These are phyloP conservation scores for Thera britannica DNA, from an alignment of 2,888 invertebrate genomes.

Conservation along the genomic window DNA sequence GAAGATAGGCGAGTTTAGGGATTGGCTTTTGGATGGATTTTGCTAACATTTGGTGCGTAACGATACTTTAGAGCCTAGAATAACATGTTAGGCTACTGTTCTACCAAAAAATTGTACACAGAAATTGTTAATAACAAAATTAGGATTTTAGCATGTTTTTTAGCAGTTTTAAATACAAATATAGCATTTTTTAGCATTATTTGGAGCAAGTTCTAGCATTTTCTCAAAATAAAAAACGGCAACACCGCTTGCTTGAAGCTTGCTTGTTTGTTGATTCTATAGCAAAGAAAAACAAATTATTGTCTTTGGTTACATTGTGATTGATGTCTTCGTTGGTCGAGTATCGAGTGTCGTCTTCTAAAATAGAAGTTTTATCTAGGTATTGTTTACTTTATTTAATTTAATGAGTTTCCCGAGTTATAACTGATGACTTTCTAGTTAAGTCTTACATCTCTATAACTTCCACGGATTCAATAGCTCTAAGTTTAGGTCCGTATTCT, in stretches of 20 bases:
- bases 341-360: conserved; percentile 81
- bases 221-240: no score
- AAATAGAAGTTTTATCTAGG: conserved; percentile 81
- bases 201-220: no score
- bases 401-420: conserved; percentile 24
- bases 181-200: no score
- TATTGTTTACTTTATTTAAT: conserved; percentile 49
- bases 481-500: conserved; percentile 42
- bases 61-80: no score
- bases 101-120: no score
- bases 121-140: no score
- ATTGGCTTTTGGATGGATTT: no score
- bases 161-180: no score
- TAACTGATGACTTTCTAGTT: conserved; percentile 8
- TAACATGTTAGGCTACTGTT: no score
- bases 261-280: neutral
- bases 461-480: neutral
- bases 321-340: conserved; percentile 83
- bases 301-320: conserved; percentile 62
- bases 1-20: no score
- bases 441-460: neutral
- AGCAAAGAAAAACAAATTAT: conserved; percentile 22
- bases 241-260: conserved; percentile 7
- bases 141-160: no score
- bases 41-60: no score